Evolutionary conservation across 2,888 invertebrate species (phyloP).

Genomic region (Epinotia brunnichana): DNA sequence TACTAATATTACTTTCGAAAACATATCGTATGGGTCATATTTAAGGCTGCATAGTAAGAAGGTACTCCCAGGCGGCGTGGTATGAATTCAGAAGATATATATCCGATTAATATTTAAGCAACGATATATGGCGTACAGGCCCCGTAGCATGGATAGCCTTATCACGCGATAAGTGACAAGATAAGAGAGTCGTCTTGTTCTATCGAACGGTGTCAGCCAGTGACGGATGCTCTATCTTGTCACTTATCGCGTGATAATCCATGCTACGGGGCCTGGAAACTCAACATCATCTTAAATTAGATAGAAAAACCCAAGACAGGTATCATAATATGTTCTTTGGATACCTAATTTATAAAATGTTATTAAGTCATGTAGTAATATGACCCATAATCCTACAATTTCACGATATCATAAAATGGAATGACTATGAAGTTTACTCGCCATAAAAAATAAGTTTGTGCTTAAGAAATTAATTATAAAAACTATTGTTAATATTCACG

Average conservation of each 20-base stretch:
- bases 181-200: too few relatives aligned
- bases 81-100: neutral
- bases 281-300: neutral
- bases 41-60: neutral
- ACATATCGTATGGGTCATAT: conserved; percentile 10
- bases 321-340: too few relatives aligned
- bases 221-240: too few relatives aligned
- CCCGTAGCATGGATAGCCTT: too few relatives aligned
- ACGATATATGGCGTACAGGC: neutral
- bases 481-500: conserved; percentile 48
- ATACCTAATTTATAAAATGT: too few relatives aligned
- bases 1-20: conserved; percentile 18
- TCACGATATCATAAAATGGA: conserved; percentile 54
- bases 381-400: conserved; percentile 47
- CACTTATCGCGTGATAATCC: too few relatives aligned
- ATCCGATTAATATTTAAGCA: neutral
- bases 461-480: conserved; percentile 48
- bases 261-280: too few relatives aligned
- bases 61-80: neutral
- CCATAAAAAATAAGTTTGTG: conserved; percentile 56
- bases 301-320: neutral
- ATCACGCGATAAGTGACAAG: too few relatives aligned
- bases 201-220: too few relatives aligned
- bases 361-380: neutral
- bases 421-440: conserved; percentile 64